Percentiles rank a stretch among this genome's conserved stretches.
Evolutionary conservation across 2,797 vertebrate species (phyloP).

Genomic region (Enteromius fasciolatus): DNA sequence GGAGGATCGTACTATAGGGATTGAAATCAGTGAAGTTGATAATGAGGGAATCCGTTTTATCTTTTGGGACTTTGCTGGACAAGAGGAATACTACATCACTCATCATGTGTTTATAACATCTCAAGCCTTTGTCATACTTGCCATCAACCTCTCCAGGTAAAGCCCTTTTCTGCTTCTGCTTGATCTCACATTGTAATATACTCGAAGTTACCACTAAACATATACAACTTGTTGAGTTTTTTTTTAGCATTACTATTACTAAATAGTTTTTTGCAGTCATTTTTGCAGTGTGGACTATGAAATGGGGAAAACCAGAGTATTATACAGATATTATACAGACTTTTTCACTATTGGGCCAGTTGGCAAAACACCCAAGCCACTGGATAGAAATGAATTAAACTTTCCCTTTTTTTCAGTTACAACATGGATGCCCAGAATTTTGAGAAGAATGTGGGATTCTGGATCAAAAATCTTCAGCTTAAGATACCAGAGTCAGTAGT

Average conservation of each 20-base stretch:
- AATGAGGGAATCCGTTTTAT: slow-evolving; percentile 71
- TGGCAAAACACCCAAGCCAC: not conserved
- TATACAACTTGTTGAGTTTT: not conserved
- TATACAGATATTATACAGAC: not conserved
- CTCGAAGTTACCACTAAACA: not conserved
- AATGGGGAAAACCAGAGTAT: not conserved
- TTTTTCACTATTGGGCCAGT: not conserved
- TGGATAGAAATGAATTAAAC: not conserved
- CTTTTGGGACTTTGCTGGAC: slow-evolving; percentile 83
- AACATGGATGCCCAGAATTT: slow-evolving; percentile 65
- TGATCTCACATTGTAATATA: not conserved
- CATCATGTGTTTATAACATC: slow-evolving; percentile 82
- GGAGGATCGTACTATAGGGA: slow-evolving; percentile 74
- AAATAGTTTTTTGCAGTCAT: not conserved
- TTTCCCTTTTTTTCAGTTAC: slow-evolving; percentile 60
- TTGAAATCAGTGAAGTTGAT: slow-evolving; percentile 76
- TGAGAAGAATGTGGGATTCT: slow-evolving; percentile 76
- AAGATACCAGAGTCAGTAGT: slow-evolving; percentile 77
- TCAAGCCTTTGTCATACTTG: slow-evolving; percentile 76
- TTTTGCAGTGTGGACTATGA: not conserved
- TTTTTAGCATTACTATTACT: not conserved
- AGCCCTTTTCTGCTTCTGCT: too few species aligned
- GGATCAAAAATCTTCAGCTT: slow-evolving; percentile 79
- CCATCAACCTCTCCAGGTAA: slow-evolving; percentile 75
- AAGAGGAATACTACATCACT: slow-evolving; percentile 80